phyloP scores from a whole-genome alignment of 1,140 invertebrate genomes.

The Caenorhabditis remanei region DNA sequence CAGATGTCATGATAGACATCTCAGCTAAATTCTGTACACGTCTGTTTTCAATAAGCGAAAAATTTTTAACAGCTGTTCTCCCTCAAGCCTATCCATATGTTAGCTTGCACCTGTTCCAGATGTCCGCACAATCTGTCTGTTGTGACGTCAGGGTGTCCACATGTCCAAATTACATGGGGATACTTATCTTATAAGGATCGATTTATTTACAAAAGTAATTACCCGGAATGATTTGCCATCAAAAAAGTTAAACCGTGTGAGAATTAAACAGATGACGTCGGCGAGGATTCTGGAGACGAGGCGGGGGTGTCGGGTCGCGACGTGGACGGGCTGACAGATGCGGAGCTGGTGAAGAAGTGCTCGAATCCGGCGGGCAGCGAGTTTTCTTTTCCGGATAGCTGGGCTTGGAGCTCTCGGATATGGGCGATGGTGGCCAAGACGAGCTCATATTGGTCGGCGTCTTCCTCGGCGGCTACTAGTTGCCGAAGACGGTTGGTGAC shows the following conservation, averaged over 20 bases:
- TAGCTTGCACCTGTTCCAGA: too few species aligned
- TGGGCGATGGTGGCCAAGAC: conserved; percentile 39
- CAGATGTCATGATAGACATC: too few species aligned
- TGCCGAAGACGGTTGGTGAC: conserved; percentile 38
- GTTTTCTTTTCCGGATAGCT: conserved; percentile 35
- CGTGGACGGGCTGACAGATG: conserved; percentile 3
- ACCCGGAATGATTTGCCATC: too few species aligned
- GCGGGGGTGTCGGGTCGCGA: neutral
- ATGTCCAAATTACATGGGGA: too few species aligned
- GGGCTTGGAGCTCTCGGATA: conserved; percentile 41
- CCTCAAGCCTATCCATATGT: too few species aligned
- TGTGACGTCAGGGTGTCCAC: too few species aligned
- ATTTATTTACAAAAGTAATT: too few species aligned
- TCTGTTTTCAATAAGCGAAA: too few species aligned
- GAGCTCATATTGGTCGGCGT: conserved; percentile 22
- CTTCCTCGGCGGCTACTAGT: conserved; percentile 34
- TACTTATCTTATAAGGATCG: too few species aligned
- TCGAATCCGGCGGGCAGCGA: conserved; percentile 9
- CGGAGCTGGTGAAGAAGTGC: conserved; percentile 3
- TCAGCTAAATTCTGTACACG: too few species aligned
- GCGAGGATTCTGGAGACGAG: conserved; percentile 6
- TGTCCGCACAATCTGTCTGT: too few species aligned
- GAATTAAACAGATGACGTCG: conserved; percentile 13
- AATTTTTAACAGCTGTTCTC: too few species aligned
- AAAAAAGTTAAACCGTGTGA: neutral